Evolutionary conservation across 2,888 invertebrate species (phyloP).

Genomic region (Xestia sexstrigata): DNA sequence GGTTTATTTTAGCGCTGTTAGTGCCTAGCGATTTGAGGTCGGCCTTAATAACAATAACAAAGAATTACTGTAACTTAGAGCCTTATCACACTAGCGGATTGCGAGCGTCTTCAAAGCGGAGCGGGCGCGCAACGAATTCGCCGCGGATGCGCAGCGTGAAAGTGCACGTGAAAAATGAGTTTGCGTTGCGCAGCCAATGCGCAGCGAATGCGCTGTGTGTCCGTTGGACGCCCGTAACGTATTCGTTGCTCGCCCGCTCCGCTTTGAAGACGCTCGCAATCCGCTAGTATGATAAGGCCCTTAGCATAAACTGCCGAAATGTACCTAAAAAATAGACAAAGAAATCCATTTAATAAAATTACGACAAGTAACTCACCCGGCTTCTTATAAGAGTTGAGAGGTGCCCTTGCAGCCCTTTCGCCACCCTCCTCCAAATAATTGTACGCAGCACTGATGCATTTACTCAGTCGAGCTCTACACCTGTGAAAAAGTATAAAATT

Average conservation of each 20-base stretch:
- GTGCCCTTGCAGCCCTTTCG: conserved; percentile 83
- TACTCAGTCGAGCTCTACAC: conserved; percentile 85
- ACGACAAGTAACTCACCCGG: conserved; percentile 77
- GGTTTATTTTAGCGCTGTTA: neutral
- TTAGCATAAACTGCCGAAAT: neutral
- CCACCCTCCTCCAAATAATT: conserved; percentile 88
- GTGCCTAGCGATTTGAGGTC: neutral
- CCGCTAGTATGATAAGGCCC: no score
- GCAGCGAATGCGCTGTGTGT: no score
- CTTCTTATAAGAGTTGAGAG: conserved; percentile 85
- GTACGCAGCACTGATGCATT: conserved; percentile 88
- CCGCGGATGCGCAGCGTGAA: no score
- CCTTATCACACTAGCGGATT: no score
- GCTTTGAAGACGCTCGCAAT: no score
- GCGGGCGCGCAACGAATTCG: no score
- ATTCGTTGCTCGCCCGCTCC: no score
- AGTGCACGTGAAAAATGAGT: no score
- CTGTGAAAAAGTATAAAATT: conserved; percentile 60
- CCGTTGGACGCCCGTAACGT: no score
- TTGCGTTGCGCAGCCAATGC: no score
- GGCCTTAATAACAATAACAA: neutral
- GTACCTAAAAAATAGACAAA: neutral
- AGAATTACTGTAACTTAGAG: no score
- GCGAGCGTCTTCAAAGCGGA: no score
- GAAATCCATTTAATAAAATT: neutral